A percentile compares a stretch with the other conserved stretches of the same genome.
phyloP scores from a whole-genome alignment of 2,797 vertebrate genomes.

The Cyprinella venusta region DNA sequence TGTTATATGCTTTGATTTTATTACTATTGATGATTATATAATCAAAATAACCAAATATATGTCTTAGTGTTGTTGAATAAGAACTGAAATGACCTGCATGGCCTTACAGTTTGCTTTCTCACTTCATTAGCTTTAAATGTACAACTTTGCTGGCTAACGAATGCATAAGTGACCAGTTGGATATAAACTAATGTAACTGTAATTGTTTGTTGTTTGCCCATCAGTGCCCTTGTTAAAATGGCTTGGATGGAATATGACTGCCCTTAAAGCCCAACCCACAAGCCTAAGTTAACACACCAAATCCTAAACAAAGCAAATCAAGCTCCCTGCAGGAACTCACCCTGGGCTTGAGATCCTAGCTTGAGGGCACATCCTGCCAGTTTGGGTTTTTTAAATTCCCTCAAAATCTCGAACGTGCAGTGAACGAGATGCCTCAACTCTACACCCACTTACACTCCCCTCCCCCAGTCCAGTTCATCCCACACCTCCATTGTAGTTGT shows the following conservation, averaged over 20 bases:
- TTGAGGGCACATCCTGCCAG: conserved; percentile 6
- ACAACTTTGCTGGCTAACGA: too few relatives aligned
- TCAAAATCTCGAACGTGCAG: background rate
- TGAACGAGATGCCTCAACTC: conserved; percentile 17
- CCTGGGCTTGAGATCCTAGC: background rate
- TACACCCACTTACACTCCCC: conserved; percentile 7
- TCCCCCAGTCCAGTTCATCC: conserved; percentile 25
- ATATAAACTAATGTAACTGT: too few relatives aligned
- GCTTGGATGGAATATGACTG: background rate
- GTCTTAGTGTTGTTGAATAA: too few relatives aligned
- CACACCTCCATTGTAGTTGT: conserved; percentile 39
- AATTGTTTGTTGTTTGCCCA: background rate
- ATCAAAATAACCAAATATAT: too few relatives aligned
- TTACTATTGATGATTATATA: too few relatives aligned
- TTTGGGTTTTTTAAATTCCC: conserved; percentile 31
- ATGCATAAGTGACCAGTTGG: too few relatives aligned
- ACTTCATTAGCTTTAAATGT: too few relatives aligned
- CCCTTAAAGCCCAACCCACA: background rate
- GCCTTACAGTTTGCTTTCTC: too few relatives aligned
- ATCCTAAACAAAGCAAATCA: background rate
- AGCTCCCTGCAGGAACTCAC: background rate
- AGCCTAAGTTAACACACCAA: too few relatives aligned
- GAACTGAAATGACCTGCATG: too few relatives aligned
- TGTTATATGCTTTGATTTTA: too few relatives aligned
- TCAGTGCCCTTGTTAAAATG: conserved; percentile 2